A percentile compares a stretch with the other conserved stretches of the same genome.
Conservation (phyloP, 1,140 invertebrate genomes). For the Drosophila nasuta region DNA sequence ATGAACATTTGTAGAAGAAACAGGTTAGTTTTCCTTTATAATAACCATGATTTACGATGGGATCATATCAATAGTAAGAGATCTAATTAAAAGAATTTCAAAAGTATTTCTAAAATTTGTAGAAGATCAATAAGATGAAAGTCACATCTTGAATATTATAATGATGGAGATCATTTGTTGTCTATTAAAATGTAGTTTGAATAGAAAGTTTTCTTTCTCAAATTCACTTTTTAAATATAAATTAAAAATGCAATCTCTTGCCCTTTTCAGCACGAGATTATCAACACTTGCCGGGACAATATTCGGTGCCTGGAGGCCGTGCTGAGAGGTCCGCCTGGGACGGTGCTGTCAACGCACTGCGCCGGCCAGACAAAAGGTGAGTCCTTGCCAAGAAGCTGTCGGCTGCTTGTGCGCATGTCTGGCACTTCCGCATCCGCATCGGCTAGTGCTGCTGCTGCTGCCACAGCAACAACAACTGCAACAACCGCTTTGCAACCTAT, state of each 20-base stretch:
- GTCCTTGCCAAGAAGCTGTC: constrained; percentile 57
- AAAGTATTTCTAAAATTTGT: too few species aligned
- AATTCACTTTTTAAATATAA: too few species aligned
- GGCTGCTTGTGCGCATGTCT: constrained; percentile 24
- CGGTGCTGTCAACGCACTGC: constrained; percentile 75
- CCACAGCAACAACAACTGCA: background rate
- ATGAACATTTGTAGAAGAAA: too few species aligned
- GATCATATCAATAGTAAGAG: too few species aligned
- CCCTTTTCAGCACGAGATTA: constrained; percentile 89
- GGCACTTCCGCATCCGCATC: constrained; percentile 18
- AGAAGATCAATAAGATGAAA: too few species aligned
- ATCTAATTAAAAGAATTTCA: too few species aligned
- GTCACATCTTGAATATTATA: too few species aligned
- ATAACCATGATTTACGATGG: too few species aligned
- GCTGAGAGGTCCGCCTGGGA: constrained; percentile 84
- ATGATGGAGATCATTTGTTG: too few species aligned
- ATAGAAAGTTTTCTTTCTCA: too few species aligned
- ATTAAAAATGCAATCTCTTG: background rate
- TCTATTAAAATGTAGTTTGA: too few species aligned
- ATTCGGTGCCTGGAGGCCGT: constrained; percentile 88
- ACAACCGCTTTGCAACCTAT: constrained; percentile 13
- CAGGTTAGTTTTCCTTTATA: too few species aligned
- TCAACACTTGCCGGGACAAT: constrained; percentile 91
- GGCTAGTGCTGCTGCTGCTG: constrained; percentile 5
- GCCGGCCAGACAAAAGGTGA: constrained; percentile 83